Evolutionary conservation across 2,797 vertebrate genomes (phyloP).

Genomic region (Typhlichthys eigenmanni): DNA sequence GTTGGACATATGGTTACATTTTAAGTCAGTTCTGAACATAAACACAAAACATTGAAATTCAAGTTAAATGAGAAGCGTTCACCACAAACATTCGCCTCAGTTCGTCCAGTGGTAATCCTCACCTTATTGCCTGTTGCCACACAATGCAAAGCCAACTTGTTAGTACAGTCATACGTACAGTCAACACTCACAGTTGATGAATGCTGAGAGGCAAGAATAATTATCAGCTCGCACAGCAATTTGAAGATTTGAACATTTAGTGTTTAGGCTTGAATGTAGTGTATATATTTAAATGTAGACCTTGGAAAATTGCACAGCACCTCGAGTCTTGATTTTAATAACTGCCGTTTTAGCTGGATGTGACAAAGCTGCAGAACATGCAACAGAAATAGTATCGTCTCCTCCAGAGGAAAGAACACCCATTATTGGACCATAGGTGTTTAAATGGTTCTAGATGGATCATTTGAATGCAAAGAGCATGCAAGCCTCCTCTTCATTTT

Average conservation of each 20-base stretch:
- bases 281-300: conserved; percentile 41
- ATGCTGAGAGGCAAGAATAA: conserved; percentile 21
- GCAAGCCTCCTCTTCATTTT: neutral
- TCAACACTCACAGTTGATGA: conserved; percentile 34
- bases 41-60: too few species aligned
- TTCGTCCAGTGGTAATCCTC: conserved; percentile 1
- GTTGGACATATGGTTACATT: too few species aligned
- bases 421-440: conserved; percentile 20
- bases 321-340: conserved; percentile 6
- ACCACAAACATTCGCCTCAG: neutral
- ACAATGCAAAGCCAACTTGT: conserved; percentile 35
- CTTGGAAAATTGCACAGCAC: conserved; percentile 31
- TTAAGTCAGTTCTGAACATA: too few species aligned
- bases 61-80: too few species aligned
- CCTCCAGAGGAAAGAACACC: conserved; percentile 10
- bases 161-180: conserved; percentile 38
- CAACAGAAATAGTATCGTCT: conserved; percentile 16
- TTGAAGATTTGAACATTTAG: conserved; percentile 26
- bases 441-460: conserved; percentile 12
- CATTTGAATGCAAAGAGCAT: conserved; percentile 7
- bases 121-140: conserved; percentile 1
- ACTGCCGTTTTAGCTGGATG: conserved; percentile 5
- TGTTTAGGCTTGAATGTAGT: conserved; percentile 32
- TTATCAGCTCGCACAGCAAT: neutral
- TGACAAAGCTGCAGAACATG: conserved; percentile 5